Conservation (phyloP, 1,140 invertebrate genomes). For the Drosophila varians region DNA sequence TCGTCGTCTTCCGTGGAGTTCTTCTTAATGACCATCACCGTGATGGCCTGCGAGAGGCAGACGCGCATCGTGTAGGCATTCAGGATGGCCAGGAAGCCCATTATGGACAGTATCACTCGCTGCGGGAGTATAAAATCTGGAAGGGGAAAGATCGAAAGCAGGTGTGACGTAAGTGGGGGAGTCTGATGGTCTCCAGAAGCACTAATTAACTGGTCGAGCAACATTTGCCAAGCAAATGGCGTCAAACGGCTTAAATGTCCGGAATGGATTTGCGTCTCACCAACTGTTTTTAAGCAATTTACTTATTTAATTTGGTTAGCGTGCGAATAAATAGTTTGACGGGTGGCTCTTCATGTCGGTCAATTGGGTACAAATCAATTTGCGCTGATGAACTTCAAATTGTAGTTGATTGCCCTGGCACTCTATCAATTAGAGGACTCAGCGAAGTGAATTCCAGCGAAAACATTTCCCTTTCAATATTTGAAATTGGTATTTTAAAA, state of each 20-base stretch:
- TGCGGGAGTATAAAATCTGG: conserved; percentile 88
- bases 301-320: conserved; percentile 57
- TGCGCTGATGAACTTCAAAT: conserved; percentile 57
- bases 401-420: conserved; percentile 54
- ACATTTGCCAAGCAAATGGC: conserved; percentile 5
- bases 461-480: not conserved
- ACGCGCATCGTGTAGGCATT: conserved; percentile 95
- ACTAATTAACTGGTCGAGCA: conserved; percentile 13
- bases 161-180: conserved; percentile 4
- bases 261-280: conserved; percentile 18
- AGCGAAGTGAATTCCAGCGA: conserved; percentile 3
- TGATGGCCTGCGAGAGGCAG: conserved; percentile 94
- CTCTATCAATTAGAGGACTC: conserved; percentile 39
- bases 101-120: conserved; percentile 90
- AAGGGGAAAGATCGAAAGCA: conserved; percentile 57
- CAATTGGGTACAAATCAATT: conserved; percentile 72
- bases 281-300: conserved; percentile 32
- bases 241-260: conserved; percentile 18
- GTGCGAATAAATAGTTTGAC: conserved; percentile 60
- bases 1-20: conserved; percentile 46
- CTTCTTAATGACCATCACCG: conserved; percentile 89
- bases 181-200: not conserved
- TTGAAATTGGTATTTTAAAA: too few relatives aligned
- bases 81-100: conserved; percentile 93
- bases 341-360: conserved; percentile 29